Base-by-base conservation (phyloP, 2,797 vertebrate genomes). In the Clarias pachynema region DNA sequence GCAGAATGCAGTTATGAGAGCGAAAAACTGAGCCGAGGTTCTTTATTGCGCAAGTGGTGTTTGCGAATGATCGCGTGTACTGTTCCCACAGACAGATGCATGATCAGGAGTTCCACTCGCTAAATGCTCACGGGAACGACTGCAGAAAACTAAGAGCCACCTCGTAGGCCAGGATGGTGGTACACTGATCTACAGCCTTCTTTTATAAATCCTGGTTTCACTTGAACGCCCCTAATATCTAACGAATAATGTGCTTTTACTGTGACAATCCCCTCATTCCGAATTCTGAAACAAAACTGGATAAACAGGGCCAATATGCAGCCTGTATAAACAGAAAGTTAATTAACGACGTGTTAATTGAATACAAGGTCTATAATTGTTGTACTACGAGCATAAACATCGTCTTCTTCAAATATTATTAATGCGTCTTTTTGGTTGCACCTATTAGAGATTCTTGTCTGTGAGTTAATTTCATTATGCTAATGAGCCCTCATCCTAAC, bases 361-460 rank as follows among this genome's bases (percentile, higher is more conserved):
- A 97, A 97, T 95, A 96, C 96, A 97, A 98, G 96, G 96, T 97
- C 95, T 94, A 94, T 97, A 98, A 98, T 96, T 97, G 97, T 97
- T 97, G 97, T 96, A 96, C 96, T 96, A 97, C 95, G 94, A 96
- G 96, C 96, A 97, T 97, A 99, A 98, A 98, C 97, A 99, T 96
- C 93, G 94, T 96, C 97, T 96, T 97, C 94, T 96, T 98, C 96
- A 97, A 99, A 98, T 98, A 98, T 98, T 97, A 97, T 98, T 97
- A 97, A 97, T 96, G 96, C 94, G 84, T 94, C 96, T 93, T 93
- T 97, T 96, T 31, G 82, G 96, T 98, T 97, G 96, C 97, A 99
- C 98, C 97, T 99, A 98, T 99, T 98, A 99, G 97, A 98, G 97
- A 98, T 99, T 97, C 97, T 98, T 98, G 97, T 99, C 97, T 98